A percentile compares a stretch with the other conserved stretches of the same genome.
Evolutionary conservation across 2,888 invertebrate genomes (phyloP).

Genomic region (Lycophotia porphyrea): DNA sequence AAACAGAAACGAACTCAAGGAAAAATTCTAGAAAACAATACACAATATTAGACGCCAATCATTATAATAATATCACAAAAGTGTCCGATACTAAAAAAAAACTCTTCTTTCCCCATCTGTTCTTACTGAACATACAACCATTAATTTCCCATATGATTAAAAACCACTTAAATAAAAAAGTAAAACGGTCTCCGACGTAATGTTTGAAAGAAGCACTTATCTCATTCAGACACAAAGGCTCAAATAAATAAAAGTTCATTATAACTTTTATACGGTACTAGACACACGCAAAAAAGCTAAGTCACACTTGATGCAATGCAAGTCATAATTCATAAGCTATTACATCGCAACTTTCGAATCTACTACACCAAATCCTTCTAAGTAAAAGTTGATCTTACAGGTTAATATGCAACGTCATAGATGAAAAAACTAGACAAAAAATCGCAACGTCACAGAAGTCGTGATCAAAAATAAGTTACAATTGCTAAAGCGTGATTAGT

Average conservation of each 20-base stretch:
- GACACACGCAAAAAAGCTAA: conserved; percentile 30
- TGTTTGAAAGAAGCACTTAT: conserved; percentile 41
- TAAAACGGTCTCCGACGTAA: conserved; percentile 31
- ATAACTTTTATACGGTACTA: conserved; percentile 33
- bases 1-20: neutral
- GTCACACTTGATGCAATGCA: conserved; percentile 59
- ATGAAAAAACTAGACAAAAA: conserved; percentile 31
- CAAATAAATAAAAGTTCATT: conserved; percentile 38
- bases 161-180: conserved; percentile 42
- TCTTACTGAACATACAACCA: conserved; percentile 14
- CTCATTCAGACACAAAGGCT: conserved; percentile 28
- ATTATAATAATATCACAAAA: neutral
- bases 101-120: neutral
- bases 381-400: conserved; percentile 58
- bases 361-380: conserved; percentile 19
- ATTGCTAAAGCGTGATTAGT: conserved; percentile 30
- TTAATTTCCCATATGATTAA: conserved; percentile 14
- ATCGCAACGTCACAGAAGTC: conserved; percentile 27
- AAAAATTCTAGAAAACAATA: neutral
- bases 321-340: conserved; percentile 61
- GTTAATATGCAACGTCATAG: conserved; percentile 27
- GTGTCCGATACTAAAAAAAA: neutral
- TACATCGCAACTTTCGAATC: conserved; percentile 57
- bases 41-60: neutral
- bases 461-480: conserved; percentile 26